Evolutionary conservation across 2,888 invertebrate genomes (phyloP), one percentile per base, ranked within the genome.

Genomic region (Drosophila lacicola): DNA sequence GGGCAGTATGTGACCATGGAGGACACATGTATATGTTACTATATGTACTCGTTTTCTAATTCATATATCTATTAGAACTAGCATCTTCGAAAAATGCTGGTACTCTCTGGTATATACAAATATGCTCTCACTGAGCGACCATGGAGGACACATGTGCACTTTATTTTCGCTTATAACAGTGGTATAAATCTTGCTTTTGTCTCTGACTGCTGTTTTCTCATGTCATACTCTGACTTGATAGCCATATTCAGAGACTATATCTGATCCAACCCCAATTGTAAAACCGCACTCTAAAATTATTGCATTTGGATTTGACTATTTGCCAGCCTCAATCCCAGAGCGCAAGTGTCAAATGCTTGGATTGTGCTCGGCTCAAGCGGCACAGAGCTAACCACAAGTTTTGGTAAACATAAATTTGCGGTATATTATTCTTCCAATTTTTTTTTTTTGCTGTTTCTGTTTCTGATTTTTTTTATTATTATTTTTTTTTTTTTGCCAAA

Each of bases 281-380:
- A 37, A 58, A 58, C 54, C 68, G 5, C 62, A 68, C 9, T 64
- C 4, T 53, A 54, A 42, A 57, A 51, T 72, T n/a, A 54, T 51
- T 13, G 17, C 79, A 67, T 62, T 62, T 63, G 58, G 17, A 37
- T 17, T 45, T 19, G 29, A 45, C 42, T 42, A 33, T 17, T 49
- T 41, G 37, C 41, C 8, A 4, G 37, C 1, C 49, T n/a, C 44
- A 37, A 56, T 73, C 55, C 68, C 78, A 34, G 19, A 58, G 58
- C 70, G 60, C 46, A 79, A 79, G 79, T 79, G 75, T 76, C 76
- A 79, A 79, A 64, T 79, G 55, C 57, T 71, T 34, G 58, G 45
- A 44, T 70, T 70, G 57, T 63, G 62, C 56, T 54, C 42, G 49
- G 42, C 50, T 60, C 42, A 36, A 42, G 36, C 53, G 41, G 29